Base-by-base conservation (phyloP, 2,888 invertebrate genomes). In the Chouioia cunea region DNA sequence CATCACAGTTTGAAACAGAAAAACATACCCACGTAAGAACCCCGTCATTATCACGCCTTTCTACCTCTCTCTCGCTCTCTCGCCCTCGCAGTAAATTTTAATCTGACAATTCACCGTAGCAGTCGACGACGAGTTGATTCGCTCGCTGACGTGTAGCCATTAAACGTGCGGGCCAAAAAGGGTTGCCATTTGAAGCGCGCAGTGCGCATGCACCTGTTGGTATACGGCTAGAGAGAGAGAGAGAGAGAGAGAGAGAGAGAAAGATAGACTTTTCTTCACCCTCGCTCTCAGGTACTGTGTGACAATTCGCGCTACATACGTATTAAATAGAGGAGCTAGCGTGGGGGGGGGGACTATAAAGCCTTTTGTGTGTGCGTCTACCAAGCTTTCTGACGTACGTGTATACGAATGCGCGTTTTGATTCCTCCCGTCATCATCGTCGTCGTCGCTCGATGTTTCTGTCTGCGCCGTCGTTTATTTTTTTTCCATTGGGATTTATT, bases 121-220 rank as follows among this genome's bases (percentile, higher is more conserved):
- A 36, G 12, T 15, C 22, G 46, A 4, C 36, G 43, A 48, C 52
- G 22, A 36, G 52, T 63, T 70, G 56, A 60, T 65, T 59, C 27
- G 6, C 65, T 65, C 65, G 68, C 43, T 36, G 68, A 56, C 56
- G 63, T 57, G 52, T 44, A 56, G 50, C 57, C 63, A 69, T 69
- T 69, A 69, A 63, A 63, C 54, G 66, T 0, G 22, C 15, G n/a
- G 18, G 65, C 43, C 36, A n/a, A 52, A 23, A 8, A 44, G 22
- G 22, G 18, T 22, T 4, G 15, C 36, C 36, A 27, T 12, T 6
- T 10, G 12, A 1, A 36, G 36, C 6, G 70, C 71, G 71, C 78
- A 36, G 76, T 77, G 78, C 78, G 79, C 79, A 79, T 79, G 79
- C 78, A 80, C 78, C 78, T 80, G 79, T 80, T 80, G 78, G 77